A percentile compares a stretch with the other conserved stretches of the same genome.
Conservation (phyloP, 2,113 vertebrate genomes). For the Sinocyclocheilus anophthalmus region DNA sequence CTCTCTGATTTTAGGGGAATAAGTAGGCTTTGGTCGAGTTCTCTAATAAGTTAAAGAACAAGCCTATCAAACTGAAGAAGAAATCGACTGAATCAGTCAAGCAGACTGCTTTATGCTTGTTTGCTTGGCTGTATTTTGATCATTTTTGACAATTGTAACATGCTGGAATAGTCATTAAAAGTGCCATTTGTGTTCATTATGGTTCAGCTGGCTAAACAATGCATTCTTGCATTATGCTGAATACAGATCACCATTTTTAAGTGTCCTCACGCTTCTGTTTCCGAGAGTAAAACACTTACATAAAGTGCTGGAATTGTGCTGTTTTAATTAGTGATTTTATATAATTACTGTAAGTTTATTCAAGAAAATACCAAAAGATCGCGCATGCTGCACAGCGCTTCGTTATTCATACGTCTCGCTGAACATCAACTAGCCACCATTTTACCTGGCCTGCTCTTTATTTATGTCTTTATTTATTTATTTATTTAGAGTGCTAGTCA, state of each 20-base stretch:
- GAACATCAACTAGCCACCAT: too few relatives aligned
- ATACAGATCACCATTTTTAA: background rate
- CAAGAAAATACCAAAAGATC: too few relatives aligned
- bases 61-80: background rate
- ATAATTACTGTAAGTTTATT: background rate
- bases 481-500: too few relatives aligned
- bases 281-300: background rate
- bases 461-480: too few relatives aligned
- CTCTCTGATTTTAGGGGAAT: too few relatives aligned
- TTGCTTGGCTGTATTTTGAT: background rate
- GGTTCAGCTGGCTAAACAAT: background rate
- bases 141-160: background rate
- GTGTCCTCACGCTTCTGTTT: background rate
- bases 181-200: background rate
- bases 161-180: background rate
- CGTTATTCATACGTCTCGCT: too few relatives aligned
- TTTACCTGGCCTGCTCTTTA: too few relatives aligned
- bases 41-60: too few relatives aligned
- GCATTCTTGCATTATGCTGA: background rate
- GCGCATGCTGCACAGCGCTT: too few relatives aligned
- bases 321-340: background rate
- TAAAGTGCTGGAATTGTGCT: too few relatives aligned
- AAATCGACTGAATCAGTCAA: background rate
- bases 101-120: background rate
- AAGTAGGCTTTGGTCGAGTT: too few relatives aligned